phyloP scores from a whole-genome alignment of 2,888 invertebrate genomes.

The Dasypolia templi region DNA sequence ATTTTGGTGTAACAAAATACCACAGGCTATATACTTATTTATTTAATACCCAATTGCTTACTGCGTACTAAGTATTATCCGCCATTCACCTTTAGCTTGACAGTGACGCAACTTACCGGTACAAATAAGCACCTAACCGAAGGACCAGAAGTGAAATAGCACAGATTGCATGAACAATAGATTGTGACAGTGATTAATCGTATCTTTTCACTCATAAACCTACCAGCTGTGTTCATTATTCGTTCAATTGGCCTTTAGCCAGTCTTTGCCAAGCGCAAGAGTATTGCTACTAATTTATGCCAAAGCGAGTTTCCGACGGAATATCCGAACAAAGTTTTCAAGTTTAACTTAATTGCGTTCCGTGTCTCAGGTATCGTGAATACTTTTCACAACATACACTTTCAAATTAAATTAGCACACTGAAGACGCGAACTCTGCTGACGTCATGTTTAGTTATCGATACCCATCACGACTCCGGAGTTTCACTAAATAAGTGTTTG shows the following conservation, averaged over 20 bases:
- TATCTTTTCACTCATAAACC: constrained; percentile 42
- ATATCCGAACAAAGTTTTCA: constrained; percentile 16
- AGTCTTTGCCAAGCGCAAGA: constrained; percentile 33
- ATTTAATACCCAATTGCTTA: not conserved
- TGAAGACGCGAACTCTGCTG: too few relatives aligned
- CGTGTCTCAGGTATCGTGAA: constrained; percentile 5
- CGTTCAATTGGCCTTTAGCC: constrained; percentile 51
- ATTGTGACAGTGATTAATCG: constrained; percentile 44
- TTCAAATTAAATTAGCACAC: too few relatives aligned
- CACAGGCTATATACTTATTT: too few relatives aligned
- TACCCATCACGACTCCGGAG: too few relatives aligned
- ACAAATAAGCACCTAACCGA: not conserved
- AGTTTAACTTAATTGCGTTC: constrained; percentile 21
- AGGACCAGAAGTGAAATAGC: not conserved
- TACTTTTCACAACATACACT: not conserved
- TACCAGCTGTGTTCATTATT: constrained; percentile 51
- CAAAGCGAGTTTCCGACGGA: constrained; percentile 15
- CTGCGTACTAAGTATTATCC: not conserved
- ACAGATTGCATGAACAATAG: not conserved
- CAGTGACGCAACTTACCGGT: not conserved
- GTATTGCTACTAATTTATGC: constrained; percentile 52
- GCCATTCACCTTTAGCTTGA: too few relatives aligned
- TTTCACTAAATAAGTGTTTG: too few relatives aligned
- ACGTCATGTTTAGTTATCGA: too few relatives aligned
- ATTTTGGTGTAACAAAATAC: too few relatives aligned